A percentile compares a stretch with the other conserved stretches of the same genome.
Evolutionary conservation across 2,888 invertebrate genomes (phyloP).

Genomic region (Lithodes maja): DNA sequence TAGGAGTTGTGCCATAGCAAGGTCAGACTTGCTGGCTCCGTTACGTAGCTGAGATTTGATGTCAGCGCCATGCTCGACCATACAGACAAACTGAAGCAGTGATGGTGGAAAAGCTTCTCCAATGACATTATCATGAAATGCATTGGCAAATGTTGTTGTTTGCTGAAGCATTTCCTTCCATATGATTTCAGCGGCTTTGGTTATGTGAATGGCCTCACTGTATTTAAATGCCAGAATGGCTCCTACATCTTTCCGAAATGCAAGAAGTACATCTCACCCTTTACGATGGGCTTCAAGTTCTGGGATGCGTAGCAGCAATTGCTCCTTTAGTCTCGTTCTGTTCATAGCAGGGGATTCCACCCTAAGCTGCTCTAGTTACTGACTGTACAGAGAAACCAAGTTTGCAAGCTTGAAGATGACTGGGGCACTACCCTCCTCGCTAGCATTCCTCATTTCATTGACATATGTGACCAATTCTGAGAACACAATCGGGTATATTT

Average conservation of each 20-base stretch:
- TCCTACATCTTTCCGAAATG: slow-evolving; percentile 2
- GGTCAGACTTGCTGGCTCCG: slow-evolving; percentile 6
- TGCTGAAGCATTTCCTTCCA: slow-evolving; percentile 6
- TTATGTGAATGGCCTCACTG: slow-evolving; percentile 18
- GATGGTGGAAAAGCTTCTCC: not conserved
- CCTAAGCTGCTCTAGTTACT: too few relatives aligned
- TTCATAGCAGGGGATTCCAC: not conserved
- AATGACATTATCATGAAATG: too few relatives aligned
- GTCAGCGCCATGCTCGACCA: slow-evolving; percentile 9
- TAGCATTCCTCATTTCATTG: too few relatives aligned
- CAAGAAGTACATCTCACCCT: not conserved
- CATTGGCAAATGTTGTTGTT: not conserved
- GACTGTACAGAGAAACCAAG: too few relatives aligned
- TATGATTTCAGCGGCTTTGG: slow-evolving; percentile 26
- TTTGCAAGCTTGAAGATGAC: too few relatives aligned
- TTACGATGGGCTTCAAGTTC: not conserved
- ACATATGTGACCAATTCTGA: too few relatives aligned
- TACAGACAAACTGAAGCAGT: slow-evolving; percentile 36
- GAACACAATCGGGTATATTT: too few relatives aligned
- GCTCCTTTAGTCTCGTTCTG: not conserved
- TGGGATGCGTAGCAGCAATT: not conserved
- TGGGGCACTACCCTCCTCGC: too few relatives aligned
- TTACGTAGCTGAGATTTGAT: slow-evolving; percentile 14
- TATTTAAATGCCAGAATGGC: slow-evolving; percentile 23
- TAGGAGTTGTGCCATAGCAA: slow-evolving; percentile 21